A percentile compares a stretch with the other conserved stretches of the same genome.
Conservation (phyloP, 2,113 vertebrate genomes). For the Leiothrix lutea region DNA sequence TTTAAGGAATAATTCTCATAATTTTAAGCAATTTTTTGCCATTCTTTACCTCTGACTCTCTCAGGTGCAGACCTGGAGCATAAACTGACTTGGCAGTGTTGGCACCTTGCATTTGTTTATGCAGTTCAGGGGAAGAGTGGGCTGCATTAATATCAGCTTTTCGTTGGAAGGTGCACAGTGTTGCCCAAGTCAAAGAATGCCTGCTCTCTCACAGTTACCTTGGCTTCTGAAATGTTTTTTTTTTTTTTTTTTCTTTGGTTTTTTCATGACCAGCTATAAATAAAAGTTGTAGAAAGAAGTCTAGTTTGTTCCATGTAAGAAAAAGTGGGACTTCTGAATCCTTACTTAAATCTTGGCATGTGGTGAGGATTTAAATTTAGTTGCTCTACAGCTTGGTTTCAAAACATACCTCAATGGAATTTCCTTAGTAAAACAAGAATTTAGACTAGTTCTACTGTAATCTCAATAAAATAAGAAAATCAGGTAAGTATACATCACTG, state of each 20-base stretch:
- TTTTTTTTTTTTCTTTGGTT: background rate
- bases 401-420: background rate
- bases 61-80: background rate
- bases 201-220: background rate
- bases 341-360: background rate
- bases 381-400: background rate
- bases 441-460: background rate
- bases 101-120: background rate
- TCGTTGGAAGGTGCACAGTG: background rate
- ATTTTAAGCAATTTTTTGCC: background rate
- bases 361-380: constrained; percentile 7
- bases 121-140: background rate
- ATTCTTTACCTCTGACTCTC: background rate
- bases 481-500: background rate
- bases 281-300: background rate
- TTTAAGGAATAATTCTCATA: background rate
- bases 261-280: background rate
- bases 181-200: background rate
- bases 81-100: background rate
- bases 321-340: background rate
- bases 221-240: background rate
- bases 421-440: background rate
- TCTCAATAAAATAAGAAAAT: background rate
- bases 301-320: background rate
- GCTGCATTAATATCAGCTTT: background rate